phyloP scores from a whole-genome alignment of 2,797 vertebrate species.

The Fringilla coelebs region DNA sequence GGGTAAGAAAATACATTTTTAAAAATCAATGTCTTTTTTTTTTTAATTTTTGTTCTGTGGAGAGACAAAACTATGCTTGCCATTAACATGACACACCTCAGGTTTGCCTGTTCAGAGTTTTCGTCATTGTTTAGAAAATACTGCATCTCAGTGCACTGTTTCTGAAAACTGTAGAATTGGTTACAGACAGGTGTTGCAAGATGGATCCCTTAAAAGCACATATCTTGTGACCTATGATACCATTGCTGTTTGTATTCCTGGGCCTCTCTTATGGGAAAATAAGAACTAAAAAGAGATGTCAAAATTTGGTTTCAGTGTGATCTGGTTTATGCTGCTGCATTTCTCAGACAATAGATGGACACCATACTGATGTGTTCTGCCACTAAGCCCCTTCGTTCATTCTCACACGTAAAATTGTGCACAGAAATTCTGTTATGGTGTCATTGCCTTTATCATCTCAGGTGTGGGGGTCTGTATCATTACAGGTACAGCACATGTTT shows the following conservation, averaged over 20 bases:
- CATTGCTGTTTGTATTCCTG: not conserved
- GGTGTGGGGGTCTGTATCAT: not conserved
- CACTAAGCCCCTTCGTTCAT: not conserved
- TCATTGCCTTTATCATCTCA: not conserved
- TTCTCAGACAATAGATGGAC: not conserved
- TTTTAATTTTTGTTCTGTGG: fast-evolving
- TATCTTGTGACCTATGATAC: not conserved
- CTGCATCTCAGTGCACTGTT: not conserved
- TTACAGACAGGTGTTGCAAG: not conserved
- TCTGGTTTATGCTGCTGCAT: not conserved
- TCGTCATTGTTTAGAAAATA: not conserved
- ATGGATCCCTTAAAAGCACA: not conserved
- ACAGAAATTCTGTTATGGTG: not conserved
- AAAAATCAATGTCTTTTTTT: not conserved
- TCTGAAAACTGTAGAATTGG: not conserved
- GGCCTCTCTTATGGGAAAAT: not conserved
- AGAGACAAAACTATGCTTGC: not conserved
- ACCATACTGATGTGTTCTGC: not conserved
- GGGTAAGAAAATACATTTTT: not conserved
- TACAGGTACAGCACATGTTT: not conserved
- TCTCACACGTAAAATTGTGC: not conserved
- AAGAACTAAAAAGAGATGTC: not conserved
- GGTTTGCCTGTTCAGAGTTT: not conserved
- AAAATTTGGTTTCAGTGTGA: not conserved
- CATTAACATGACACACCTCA: not conserved